Percentiles rank a stretch among this genome's conserved stretches.
These are phyloP conservation scores for Bufo bufo DNA, from an alignment of 2,113 vertebrate species.

Conservation along the genomic window DNA sequence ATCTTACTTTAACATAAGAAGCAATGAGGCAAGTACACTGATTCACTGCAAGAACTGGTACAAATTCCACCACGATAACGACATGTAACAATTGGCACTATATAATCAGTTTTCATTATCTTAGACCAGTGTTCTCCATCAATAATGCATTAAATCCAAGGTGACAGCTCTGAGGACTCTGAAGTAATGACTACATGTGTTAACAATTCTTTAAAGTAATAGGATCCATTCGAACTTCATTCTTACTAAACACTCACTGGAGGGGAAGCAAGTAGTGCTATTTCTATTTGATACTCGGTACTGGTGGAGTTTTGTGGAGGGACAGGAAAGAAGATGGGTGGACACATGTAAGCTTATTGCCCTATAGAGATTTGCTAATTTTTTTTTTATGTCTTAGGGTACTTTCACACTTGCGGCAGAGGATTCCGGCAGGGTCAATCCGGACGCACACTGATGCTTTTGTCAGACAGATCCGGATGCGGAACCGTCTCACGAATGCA, in stretches of 20 bases:
- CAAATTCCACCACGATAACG: conserved; percentile 17
- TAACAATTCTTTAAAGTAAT: conserved; percentile 15
- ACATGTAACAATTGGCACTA: neutral
- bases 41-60: conserved; percentile 1
- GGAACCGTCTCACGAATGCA: too few relatives aligned
- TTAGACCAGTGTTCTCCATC: conserved; percentile 1
- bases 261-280: neutral
- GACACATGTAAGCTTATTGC: neutral
- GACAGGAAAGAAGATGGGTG: neutral
- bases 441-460: too few relatives aligned
- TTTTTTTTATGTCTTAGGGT: neutral
- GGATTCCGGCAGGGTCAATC: too few relatives aligned
- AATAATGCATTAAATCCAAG: neutral
- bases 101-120: conserved; percentile 15
- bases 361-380: neutral
- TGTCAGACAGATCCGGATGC: too few relatives aligned
- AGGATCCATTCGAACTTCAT: neutral
- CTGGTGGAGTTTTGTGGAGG: neutral
- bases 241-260: neutral
- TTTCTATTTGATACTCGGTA: too few relatives aligned
- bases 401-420: too few relatives aligned
- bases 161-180: conserved; percentile 1
- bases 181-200: conserved; percentile 25
- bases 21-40: conserved; percentile 2
- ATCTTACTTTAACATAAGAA: neutral